Conservation (phyloP, 2,113 vertebrate genomes). For the Noturus placidus region DNA sequence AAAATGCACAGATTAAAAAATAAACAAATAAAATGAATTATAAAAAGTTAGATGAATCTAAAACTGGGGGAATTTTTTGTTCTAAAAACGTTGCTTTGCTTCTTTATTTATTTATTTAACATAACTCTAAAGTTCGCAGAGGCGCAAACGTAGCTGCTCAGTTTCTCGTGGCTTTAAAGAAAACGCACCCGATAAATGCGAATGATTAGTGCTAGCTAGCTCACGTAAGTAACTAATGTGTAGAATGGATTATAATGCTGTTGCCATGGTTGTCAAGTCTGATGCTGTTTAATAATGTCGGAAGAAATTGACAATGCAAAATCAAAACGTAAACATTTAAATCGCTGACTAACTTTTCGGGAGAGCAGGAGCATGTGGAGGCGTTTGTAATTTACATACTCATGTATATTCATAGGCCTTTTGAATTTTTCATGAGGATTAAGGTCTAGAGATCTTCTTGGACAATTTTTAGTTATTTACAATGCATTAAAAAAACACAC, state of each 20-base stretch:
- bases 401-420: neutral
- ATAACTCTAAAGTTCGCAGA: no score
- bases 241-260: neutral
- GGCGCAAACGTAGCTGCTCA: no score
- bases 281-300: neutral
- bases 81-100: no score
- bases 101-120: no score
- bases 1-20: no score
- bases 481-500: neutral
- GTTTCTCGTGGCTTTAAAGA: neutral
- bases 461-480: neutral
- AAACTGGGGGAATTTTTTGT: no score
- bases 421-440: conserved; percentile 3
- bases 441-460: neutral
- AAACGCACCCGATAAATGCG: neutral
- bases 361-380: neutral
- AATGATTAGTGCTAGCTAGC: neutral
- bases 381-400: neutral
- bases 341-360: neutral
- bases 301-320: neutral
- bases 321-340: neutral
- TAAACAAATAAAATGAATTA: no score
- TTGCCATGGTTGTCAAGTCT: no score
- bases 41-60: no score
- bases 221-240: no score